Percentiles rank a stretch among this genome's conserved stretches.
Evolutionary conservation across 2,113 vertebrate species (phyloP).

Genomic region (Elaphurus davidianus): DNA sequence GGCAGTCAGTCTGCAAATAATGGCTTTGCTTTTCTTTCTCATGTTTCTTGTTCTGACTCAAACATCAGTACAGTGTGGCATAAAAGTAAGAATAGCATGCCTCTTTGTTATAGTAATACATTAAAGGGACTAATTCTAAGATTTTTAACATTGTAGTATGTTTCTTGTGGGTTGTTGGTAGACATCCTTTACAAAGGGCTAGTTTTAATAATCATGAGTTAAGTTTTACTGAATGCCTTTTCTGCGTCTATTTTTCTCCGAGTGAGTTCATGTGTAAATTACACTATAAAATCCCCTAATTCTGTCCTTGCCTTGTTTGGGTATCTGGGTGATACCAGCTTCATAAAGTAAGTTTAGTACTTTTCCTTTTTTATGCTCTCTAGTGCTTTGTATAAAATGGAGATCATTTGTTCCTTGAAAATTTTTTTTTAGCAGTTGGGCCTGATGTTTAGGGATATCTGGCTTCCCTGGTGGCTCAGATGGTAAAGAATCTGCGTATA

Average conservation of each 20-base stretch:
- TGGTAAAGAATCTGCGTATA: not conserved
- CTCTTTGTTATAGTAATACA: not conserved
- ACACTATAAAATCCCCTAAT: not conserved
- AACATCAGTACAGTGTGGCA: not conserved
- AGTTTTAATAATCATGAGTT: not conserved
- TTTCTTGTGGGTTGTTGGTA: not conserved
- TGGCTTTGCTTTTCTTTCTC: not conserved
- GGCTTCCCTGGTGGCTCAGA: not conserved
- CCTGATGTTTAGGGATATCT: not conserved
- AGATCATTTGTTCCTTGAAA: not conserved
- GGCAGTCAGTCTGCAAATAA: not conserved
- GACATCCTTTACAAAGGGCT: not conserved
- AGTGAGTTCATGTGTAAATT: not conserved
- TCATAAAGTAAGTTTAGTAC: not conserved
- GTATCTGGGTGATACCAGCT: not conserved
- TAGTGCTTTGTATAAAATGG: not conserved
- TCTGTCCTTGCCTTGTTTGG: not conserved
- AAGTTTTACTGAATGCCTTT: not conserved
- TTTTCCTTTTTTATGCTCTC: not conserved
- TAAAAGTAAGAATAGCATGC: not conserved
- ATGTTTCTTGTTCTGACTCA: not conserved
- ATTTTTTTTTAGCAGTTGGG: not conserved
- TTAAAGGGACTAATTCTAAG: not conserved
- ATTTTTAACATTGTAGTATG: not conserved
- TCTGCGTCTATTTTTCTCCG: not conserved